Evolutionary conservation across 1,140 invertebrate genomes (phyloP).

Genomic region (Nasonia giraulti): DNA sequence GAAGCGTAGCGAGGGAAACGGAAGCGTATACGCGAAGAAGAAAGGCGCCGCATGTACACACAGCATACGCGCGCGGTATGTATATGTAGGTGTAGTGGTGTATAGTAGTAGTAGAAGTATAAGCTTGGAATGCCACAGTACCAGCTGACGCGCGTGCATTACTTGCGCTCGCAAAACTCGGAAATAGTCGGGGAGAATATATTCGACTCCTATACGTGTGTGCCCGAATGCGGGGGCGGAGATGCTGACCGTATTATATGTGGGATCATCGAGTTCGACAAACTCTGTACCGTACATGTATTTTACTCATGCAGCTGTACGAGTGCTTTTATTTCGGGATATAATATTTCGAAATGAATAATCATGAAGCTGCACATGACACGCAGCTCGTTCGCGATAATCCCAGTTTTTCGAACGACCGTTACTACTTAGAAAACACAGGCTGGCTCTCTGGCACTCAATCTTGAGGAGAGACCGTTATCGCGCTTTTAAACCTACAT

Average conservation of each 20-base stretch:
- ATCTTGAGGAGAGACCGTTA: not conserved
- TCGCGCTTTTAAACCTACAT: not conserved
- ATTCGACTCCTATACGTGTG: not conserved
- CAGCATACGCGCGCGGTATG: not conserved
- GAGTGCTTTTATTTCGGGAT: no score
- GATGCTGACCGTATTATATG: no score
- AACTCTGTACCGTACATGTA: no score
- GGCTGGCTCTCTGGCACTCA: not conserved
- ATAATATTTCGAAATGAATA: not conserved
- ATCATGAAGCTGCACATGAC: not conserved
- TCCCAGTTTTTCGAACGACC: not conserved
- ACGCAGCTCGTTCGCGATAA: not conserved
- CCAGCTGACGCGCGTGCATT: conserved; percentile 37
- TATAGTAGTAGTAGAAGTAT: not conserved
- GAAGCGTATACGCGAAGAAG: not conserved
- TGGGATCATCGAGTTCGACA: no score
- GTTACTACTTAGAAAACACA: not conserved
- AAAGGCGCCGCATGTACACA: not conserved
- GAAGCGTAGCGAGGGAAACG: conserved; percentile 25
- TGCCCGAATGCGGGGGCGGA: no score
- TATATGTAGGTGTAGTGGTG: not conserved
- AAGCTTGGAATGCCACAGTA: conserved; percentile 11
- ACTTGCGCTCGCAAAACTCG: conserved; percentile 14
- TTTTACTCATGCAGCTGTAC: no score
- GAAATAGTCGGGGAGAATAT: conserved; percentile 1